Evolutionary conservation across 2,888 invertebrate genomes (phyloP).

Genomic region (Ochropacha duplaris): DNA sequence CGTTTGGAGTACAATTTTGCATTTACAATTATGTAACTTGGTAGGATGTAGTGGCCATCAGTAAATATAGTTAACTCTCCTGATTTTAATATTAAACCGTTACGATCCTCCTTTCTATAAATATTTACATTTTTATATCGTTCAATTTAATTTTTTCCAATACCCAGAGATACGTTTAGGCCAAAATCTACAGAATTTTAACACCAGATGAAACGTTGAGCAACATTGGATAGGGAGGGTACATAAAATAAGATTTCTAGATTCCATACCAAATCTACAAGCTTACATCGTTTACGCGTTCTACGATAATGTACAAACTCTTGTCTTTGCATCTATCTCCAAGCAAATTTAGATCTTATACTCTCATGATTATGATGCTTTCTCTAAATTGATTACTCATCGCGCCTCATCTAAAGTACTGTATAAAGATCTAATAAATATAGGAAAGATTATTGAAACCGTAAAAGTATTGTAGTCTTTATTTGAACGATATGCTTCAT

Average conservation of each 20-base stretch:
- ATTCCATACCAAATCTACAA: conserved; percentile 73
- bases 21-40: not conserved
- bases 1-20: not conserved
- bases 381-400: conserved; percentile 55
- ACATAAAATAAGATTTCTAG: conserved; percentile 21
- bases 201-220: conserved; percentile 20
- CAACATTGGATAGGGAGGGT: conserved; percentile 16
- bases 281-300: conserved; percentile 62
- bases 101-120: not conserved
- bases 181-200: conserved; percentile 14
- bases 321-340: conserved; percentile 26
- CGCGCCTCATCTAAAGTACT: conserved; percentile 69
- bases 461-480: conserved; percentile 79
- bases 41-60: not conserved
- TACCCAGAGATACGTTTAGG: conserved; percentile 25
- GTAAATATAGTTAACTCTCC: not conserved
- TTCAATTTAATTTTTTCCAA: conserved; percentile 12
- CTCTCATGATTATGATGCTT: conserved; percentile 59
- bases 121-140: conserved; percentile 13
- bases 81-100: not conserved
- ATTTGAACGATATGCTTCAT: conserved; percentile 82
- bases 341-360: conserved; percentile 13
- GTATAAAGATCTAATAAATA: conserved; percentile 78
- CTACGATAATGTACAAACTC: conserved; percentile 64
- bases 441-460: conserved; percentile 80